Percentiles rank a stretch among this genome's conserved stretches.
Evolutionary conservation across 2,888 invertebrate genomes (phyloP).

Genomic region (Cantharis flavilabris): DNA sequence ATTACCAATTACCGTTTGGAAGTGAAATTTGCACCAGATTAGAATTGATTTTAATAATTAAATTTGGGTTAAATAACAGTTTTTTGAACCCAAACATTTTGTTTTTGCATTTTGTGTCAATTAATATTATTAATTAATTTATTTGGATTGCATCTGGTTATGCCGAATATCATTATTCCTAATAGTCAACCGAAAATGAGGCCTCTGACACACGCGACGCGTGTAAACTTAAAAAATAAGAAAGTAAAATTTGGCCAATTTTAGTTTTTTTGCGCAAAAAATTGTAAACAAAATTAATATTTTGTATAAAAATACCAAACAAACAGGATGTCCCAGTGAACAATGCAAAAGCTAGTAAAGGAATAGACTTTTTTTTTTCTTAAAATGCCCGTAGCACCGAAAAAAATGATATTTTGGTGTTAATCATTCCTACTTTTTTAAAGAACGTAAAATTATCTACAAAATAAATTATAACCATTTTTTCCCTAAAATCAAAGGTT

Average conservation of each 20-base stretch:
- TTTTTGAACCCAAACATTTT: too few species aligned
- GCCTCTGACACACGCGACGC: background rate
- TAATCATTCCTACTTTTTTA: too few species aligned
- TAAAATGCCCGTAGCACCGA: too few species aligned
- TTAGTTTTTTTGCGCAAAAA: background rate
- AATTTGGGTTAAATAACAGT: background rate
- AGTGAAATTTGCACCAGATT: background rate
- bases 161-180: background rate
- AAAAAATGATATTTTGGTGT: too few species aligned
- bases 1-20: background rate
- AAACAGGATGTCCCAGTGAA: too few species aligned
- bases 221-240: background rate
- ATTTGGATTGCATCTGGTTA: background rate
- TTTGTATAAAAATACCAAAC: background rate
- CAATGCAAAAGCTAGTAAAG: too few species aligned
- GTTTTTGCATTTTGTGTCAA: background rate
- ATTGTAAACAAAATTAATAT: background rate
- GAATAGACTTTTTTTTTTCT: too few species aligned
- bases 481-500: too few species aligned
- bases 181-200: background rate
- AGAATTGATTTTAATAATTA: background rate
- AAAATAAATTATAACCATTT: too few species aligned
- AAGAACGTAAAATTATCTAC: too few species aligned
- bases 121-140: background rate
- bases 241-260: background rate